Conservation (phyloP, 2,113 vertebrate species). For the Salvelinus alpinus region DNA sequence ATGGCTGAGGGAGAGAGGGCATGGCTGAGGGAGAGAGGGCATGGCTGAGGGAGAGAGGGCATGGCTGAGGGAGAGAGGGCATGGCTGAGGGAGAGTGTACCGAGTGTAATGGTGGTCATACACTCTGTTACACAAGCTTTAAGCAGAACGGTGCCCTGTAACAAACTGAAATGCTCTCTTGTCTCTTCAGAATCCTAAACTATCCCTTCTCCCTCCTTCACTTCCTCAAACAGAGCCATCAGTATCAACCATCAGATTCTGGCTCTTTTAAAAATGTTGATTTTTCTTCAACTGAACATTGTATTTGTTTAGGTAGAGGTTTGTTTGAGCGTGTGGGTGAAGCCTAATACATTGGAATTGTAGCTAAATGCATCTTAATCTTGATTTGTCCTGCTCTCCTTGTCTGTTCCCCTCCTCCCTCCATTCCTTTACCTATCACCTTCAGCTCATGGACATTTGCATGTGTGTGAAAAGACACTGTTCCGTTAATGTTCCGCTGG, state of each 20-base stretch:
- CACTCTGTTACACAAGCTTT: not conserved
- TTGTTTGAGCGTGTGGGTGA: conserved; percentile 10
- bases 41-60: no score
- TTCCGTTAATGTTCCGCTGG: conserved; percentile 51
- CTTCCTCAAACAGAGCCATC: not conserved
- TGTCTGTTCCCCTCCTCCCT: conserved; percentile 8
- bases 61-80: no score
- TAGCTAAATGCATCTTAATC: conserved; percentile 50
- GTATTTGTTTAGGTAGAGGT: not conserved
- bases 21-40: no score
- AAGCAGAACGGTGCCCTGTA: conserved; percentile 4
- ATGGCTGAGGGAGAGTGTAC: no score
- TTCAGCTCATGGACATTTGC: conserved; percentile 69
- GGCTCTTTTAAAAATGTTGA: not conserved
- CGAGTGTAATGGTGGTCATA: no score
- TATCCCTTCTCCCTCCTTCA: not conserved
- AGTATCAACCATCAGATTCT: not conserved
- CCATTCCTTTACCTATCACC: conserved; percentile 43
- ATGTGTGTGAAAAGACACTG: conserved; percentile 70
- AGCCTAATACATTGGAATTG: conserved; percentile 32
- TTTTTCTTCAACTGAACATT: not conserved
- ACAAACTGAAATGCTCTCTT: not conserved
- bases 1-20: no score
- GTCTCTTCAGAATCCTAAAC: conserved; percentile 5
- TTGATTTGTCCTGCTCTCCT: conserved; percentile 12